Conservation (phyloP, 2,113 vertebrate species). For the Taurulus bubalis region DNA sequence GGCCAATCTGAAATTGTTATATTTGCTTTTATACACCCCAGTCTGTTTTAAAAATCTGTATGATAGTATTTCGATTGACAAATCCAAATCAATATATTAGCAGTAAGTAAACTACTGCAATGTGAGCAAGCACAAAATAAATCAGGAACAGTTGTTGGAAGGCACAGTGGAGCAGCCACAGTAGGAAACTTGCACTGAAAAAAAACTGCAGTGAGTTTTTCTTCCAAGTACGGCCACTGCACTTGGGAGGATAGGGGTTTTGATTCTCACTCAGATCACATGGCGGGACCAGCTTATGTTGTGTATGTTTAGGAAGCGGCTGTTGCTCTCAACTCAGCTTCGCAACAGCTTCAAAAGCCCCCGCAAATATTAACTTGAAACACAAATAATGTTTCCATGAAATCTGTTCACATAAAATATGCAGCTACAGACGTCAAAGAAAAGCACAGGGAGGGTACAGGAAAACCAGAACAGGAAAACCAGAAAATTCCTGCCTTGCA, state of each 20-base stretch:
- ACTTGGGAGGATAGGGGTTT: conserved; percentile 40
- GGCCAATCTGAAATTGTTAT: neutral
- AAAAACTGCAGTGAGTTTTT: conserved; percentile 6
- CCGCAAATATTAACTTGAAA: conserved; percentile 25
- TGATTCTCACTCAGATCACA: conserved; percentile 57
- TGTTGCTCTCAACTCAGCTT: conserved; percentile 15
- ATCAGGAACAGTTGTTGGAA: conserved; percentile 4
- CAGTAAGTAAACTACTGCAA: neutral
- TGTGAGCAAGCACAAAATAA: neutral
- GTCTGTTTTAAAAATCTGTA: neutral
- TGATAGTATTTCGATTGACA: neutral
- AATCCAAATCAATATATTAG: neutral
- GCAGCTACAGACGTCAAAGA: neutral
- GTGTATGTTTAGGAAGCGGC: conserved; percentile 50
- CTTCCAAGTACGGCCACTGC: conserved; percentile 12
- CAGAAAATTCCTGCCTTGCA: neutral
- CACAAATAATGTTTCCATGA: conserved; percentile 1
- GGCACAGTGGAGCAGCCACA: conserved; percentile 5
- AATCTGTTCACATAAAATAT: conserved; percentile 16
- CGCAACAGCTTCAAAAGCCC: conserved; percentile 31
- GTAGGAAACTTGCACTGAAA: conserved; percentile 6
- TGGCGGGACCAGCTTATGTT: conserved; percentile 35
- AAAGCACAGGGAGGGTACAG: neutral
- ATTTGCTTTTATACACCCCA: neutral
- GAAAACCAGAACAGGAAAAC: neutral